phyloP scores from a whole-genome alignment of 2,797 vertebrate genomes.

The Calcarius lapponicus region DNA sequence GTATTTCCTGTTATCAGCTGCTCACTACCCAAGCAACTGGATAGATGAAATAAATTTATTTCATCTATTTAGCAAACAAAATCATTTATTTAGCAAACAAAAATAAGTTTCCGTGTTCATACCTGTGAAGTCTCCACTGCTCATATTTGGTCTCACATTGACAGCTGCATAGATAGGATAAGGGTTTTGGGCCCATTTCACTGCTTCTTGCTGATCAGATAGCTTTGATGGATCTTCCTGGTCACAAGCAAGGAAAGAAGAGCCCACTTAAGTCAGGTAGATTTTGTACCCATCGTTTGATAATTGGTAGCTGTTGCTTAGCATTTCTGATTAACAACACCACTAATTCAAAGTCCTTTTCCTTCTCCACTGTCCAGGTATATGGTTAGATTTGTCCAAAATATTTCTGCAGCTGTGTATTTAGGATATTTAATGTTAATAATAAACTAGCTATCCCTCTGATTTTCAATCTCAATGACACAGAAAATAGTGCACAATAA shows the following conservation, averaged over 20 bases:
- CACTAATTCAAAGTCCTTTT: not conserved
- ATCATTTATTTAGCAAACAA: too few relatives aligned
- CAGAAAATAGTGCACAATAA: not conserved
- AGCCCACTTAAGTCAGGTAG: not conserved
- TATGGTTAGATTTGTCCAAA: not conserved
- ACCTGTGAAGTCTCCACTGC: constrained; percentile 78
- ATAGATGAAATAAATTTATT: not conserved
- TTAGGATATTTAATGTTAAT: not conserved
- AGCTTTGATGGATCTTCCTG: constrained; percentile 78
- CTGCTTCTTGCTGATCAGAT: constrained; percentile 78
- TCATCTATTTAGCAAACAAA: too few relatives aligned
- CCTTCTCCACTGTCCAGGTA: not conserved
- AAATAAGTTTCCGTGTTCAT: not conserved
- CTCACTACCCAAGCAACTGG: not conserved
- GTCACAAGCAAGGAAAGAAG: not conserved
- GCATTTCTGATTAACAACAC: not conserved
- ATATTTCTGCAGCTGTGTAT: not conserved
- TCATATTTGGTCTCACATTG: constrained; percentile 74
- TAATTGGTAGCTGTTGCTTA: not conserved
- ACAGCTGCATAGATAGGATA: constrained; percentile 80
- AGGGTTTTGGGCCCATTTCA: constrained; percentile 78
- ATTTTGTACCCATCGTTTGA: not conserved
- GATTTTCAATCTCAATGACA: not conserved
- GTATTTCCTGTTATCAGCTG: not conserved
- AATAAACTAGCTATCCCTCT: not conserved